Evolutionary conservation across 2,797 vertebrate species (phyloP).

Genomic region (Catharus ustulatus): DNA sequence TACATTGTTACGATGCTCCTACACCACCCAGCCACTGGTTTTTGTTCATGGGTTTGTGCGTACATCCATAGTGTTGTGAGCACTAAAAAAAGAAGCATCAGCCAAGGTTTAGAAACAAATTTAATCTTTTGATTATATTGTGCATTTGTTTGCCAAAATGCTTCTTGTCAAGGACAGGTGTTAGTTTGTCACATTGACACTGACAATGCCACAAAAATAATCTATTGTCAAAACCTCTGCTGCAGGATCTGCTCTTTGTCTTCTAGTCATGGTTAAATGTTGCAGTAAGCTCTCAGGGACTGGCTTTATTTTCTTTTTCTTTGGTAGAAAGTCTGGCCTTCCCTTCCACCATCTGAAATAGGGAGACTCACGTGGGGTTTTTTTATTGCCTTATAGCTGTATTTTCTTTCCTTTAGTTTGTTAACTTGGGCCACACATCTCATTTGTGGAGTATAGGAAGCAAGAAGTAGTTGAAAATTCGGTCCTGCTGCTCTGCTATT

Average conservation of each 20-base stretch:
- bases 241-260: neutral
- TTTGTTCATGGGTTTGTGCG: neutral
- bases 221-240: neutral
- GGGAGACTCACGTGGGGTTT: rapidly evolving
- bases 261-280: neutral
- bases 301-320: neutral
- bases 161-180: neutral
- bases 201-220: neutral
- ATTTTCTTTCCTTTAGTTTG: neutral
- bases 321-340: neutral
- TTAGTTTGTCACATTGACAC: neutral
- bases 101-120: neutral
- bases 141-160: neutral
- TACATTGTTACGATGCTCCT: rapidly evolving
- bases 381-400: neutral
- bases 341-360: neutral
- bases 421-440: neutral
- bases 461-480: neutral
- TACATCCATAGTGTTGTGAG: neutral
- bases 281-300: neutral
- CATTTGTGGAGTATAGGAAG: neutral
- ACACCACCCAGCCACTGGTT: too few relatives aligned
- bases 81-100: neutral
- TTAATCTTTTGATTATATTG: neutral
- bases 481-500: neutral